Conservation (phyloP, 2,113 vertebrate species). For the Corythaeola cristata region DNA sequence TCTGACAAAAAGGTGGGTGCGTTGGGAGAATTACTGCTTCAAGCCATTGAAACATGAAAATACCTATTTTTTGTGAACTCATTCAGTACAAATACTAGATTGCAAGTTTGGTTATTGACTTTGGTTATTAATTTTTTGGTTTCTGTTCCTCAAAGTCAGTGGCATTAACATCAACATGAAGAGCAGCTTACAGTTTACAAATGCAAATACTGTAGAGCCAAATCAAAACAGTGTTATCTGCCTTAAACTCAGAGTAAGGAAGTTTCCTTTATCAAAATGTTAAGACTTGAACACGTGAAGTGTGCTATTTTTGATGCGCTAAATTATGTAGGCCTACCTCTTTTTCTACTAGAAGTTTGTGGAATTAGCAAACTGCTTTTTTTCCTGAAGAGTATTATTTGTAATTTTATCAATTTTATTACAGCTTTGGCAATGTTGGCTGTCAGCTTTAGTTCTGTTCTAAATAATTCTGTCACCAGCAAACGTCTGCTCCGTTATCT, state of each 20-base stretch:
- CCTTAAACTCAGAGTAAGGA: neutral
- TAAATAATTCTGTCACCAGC: neutral
- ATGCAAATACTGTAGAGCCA: neutral
- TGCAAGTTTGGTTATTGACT: neutral
- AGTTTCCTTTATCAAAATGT: neutral
- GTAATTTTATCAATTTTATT: neutral
- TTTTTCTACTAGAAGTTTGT: neutral
- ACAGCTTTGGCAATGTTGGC: neutral
- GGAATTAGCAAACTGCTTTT: neutral
- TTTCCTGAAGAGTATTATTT: neutral
- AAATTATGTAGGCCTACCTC: neutral
- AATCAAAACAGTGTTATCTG: neutral
- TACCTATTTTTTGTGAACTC: neutral
- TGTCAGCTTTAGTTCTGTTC: neutral
- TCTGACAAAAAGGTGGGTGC: neutral
- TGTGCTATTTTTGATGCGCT: neutral
- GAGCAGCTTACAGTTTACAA: neutral
- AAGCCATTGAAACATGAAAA: neutral
- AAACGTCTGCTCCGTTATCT: neutral
- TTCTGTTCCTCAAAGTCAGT: neutral
- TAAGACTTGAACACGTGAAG: neutral
- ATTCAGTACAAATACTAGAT: neutral
- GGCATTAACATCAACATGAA: neutral
- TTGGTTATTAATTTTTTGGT: neutral
- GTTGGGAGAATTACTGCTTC: neutral